Conservation (phyloP, 1,140 invertebrate species). For the Ruditapes philippinarum region DNA sequence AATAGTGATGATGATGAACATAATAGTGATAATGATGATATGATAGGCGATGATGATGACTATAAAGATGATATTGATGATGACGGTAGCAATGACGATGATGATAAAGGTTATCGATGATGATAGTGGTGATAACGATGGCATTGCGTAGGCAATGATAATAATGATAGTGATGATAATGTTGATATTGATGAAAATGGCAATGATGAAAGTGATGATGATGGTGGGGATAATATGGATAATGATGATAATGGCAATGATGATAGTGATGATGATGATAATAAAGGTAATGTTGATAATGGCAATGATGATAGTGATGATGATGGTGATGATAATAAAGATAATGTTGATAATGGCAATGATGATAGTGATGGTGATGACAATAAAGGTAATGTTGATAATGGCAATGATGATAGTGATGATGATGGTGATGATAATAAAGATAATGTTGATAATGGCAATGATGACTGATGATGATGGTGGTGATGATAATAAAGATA, state of each 20-base stretch:
- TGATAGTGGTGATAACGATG: constrained; percentile 38
- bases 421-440: neutral
- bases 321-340: neutral
- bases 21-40: too few species aligned
- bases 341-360: neutral
- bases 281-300: too few species aligned
- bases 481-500: neutral
- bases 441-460: too few species aligned
- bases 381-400: too few species aligned
- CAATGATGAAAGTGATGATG: too few species aligned
- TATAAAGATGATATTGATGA: neutral
- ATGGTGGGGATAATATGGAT: constrained; percentile 66
- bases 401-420: neutral
- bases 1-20: too few species aligned
- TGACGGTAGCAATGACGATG: neutral
- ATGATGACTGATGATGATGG: too few species aligned
- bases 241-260: constrained; percentile 58
- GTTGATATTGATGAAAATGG: too few species aligned
- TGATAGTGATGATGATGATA: constrained; percentile 64
- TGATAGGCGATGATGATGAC: neutral
- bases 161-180: too few species aligned
- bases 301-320: constrained; percentile 53
- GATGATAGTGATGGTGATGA: neutral
- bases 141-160: too few species aligned
- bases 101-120: neutral